phyloP scores from a whole-genome alignment of 2,113 vertebrate genomes.

The Dendropsophus ebraccatus region DNA sequence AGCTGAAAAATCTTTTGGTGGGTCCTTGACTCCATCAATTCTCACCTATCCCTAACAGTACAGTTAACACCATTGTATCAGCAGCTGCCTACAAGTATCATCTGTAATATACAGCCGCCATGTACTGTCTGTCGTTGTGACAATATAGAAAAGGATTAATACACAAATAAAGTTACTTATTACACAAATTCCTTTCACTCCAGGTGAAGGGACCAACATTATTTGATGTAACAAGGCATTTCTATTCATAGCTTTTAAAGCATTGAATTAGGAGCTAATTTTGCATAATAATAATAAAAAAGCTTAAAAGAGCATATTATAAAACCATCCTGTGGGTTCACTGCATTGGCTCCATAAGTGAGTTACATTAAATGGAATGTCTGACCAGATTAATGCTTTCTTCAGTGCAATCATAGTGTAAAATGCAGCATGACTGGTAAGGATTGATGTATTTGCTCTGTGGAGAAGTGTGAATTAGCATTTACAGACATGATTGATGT shows the following conservation, averaged over 20 bases:
- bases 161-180: neutral
- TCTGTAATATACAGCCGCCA: no score
- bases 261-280: neutral
- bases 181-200: neutral
- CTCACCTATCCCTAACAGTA: no score
- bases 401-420: slow-evolving; percentile 17
- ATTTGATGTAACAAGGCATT: neutral
- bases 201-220: neutral
- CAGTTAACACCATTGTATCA: no score
- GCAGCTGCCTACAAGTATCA: no score
- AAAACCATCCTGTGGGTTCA: neutral
- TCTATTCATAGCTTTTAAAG: neutral
- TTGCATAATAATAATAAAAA: neutral
- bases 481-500: slow-evolving; percentile 22
- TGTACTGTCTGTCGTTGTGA: no score
- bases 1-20: no score
- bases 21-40: no score
- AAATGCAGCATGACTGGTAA: slow-evolving; percentile 5
- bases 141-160: neutral
- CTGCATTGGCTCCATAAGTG: slow-evolving; percentile 5
- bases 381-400: slow-evolving; percentile 14
- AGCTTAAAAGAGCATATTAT: neutral
- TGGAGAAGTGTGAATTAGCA: slow-evolving; percentile 22
- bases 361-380: slow-evolving; percentile 17
- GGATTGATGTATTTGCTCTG: slow-evolving; percentile 18